Evolutionary conservation across 2,113 vertebrate genomes (phyloP), one percentile per base, ranked within the genome.

Genomic region (Mus pahari): DNA sequence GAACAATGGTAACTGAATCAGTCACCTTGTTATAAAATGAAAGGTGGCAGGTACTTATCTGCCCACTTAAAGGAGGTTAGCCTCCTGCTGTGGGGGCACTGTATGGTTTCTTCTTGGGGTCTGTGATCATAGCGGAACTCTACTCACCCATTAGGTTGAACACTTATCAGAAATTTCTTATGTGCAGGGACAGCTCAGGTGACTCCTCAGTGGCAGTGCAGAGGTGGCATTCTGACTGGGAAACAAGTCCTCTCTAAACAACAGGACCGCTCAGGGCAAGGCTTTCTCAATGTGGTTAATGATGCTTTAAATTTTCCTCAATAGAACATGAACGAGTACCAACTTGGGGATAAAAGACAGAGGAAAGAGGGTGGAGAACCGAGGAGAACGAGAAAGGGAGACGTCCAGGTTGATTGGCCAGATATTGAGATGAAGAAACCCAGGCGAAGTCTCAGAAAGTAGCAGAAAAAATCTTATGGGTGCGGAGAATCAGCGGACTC

Each of bases 1-100:
- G 86, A 96, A 48, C 60, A 55, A 28, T 84, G 31, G 73, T 77
- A 77, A 95, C 87, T 1, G 22, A 84, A 75, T 94, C 96, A 73
- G 58, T 86, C 79, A 58, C 48, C 93, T 33, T 53, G 74, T 86
- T 55, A 45, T 17, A 93, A 83, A 91, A 93, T 73, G 75, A 64
- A 90, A 78, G n/a, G 16, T 50, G 75, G 92, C 28, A 42, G 26
- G 53, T 28, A 12, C 39, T 89, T 84, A 22, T 50, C 36, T 28
- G 11, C 75, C 62, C 28, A 7, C 33, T 83, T 89, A 58, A 13
- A 68, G 3, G 24, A 13, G 6, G 36, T 77, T 66, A 60, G 79
- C 24, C 64, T 90, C 77, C 87, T 92, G 77, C 48, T 60, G 88
- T 50, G 17, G 42, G 42, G 53, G 84, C 75, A 86, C 7, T 2